Percentiles rank a stretch among this genome's conserved stretches.
phyloP scores from a whole-genome alignment of 2,888 invertebrate genomes.

The Ornithoptera priamus region DNA sequence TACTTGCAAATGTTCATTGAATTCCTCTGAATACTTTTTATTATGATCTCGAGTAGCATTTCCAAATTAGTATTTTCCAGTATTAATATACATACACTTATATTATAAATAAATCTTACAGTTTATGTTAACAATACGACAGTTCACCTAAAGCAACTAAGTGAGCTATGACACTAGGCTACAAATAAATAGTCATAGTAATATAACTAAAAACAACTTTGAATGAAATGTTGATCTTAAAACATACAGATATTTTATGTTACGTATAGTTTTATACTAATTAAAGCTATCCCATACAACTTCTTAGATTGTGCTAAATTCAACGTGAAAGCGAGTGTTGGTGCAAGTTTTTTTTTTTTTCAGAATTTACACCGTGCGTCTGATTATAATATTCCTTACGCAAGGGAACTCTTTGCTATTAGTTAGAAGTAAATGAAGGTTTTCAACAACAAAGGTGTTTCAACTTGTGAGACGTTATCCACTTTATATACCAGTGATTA shows the following conservation, averaged over 20 bases:
- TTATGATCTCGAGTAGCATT: constrained; percentile 7
- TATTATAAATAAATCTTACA: constrained; percentile 12
- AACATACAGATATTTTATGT: constrained; percentile 40
- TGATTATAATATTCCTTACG: not conserved
- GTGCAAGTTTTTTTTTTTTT: constrained; percentile 41
- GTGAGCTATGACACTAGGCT: not conserved
- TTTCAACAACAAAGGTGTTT: not conserved
- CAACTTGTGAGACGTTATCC: not conserved
- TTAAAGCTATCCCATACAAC: constrained; percentile 80
- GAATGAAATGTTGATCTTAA: constrained; percentile 21
- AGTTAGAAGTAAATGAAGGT: constrained; percentile 7
- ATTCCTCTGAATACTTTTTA: constrained; percentile 7
- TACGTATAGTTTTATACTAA: constrained; percentile 63
- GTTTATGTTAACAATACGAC: constrained; percentile 2
- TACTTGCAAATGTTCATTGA: constrained; percentile 16
- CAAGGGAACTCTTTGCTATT: not conserved
- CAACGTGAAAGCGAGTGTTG: constrained; percentile 55
- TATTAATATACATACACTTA: not conserved
- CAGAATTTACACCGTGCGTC: constrained; percentile 6
- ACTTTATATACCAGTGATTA: not conserved
- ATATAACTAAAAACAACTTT: not conserved
- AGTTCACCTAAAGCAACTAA: constrained; percentile 27
- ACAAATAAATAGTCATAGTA: constrained; percentile 4
- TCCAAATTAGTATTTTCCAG: not conserved
- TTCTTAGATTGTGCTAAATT: constrained; percentile 68